phyloP scores from a whole-genome alignment of 2,113 vertebrate species.

The Azemiops feae region DNA sequence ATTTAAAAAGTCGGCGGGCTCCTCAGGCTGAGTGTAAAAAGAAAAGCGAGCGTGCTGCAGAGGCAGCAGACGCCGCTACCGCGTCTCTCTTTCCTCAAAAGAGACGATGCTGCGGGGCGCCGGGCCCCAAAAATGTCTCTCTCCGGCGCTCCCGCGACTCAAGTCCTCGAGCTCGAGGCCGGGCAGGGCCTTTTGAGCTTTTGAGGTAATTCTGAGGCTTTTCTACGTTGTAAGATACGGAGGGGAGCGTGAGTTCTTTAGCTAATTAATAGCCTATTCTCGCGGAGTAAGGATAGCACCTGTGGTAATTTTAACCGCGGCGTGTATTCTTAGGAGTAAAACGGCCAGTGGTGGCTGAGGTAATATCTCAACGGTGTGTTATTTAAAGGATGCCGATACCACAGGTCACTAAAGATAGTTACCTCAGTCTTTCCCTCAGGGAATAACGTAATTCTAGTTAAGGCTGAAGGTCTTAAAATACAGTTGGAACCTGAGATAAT shows the following conservation, averaged over 20 bases:
- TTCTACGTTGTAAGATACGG: too few relatives aligned
- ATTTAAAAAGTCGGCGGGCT: not conserved
- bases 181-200: not conserved
- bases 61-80: too few relatives aligned
- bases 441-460: too few relatives aligned
- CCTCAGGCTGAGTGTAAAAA: not conserved
- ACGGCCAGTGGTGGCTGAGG: not conserved
- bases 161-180: not conserved
- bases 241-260: not conserved
- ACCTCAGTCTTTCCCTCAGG: not conserved
- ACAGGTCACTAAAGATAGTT: not conserved
- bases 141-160: not conserved
- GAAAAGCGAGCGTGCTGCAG: fast-evolving
- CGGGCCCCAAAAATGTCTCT: not conserved
- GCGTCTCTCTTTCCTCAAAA: not conserved
- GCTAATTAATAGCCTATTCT: not conserved
- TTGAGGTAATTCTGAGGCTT: not conserved
- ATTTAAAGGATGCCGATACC: not conserved
- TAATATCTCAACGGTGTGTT: not conserved
- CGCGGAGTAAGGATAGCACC: not conserved
- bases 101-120: not conserved
- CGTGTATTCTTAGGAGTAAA: not conserved
- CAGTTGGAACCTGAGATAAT: too few relatives aligned
- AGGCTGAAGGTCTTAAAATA: too few relatives aligned
- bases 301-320: not conserved